Base-by-base conservation (phyloP, 2,888 invertebrate genomes). In the Phragmatobia fuliginosa region DNA sequence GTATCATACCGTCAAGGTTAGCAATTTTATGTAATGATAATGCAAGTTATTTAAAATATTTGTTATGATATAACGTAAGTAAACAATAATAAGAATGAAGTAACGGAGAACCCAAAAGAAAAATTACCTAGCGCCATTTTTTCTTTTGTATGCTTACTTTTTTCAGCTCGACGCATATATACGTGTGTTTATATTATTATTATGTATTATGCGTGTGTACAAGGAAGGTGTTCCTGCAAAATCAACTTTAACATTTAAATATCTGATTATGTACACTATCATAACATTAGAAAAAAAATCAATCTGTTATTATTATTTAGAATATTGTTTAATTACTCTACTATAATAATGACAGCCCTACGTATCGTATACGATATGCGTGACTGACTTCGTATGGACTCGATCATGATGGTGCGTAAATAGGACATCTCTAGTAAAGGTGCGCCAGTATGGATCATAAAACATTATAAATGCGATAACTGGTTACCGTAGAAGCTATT, bases 371-470 rank as follows among this genome's bases (percentile, higher is more conserved):
- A 61, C 67, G 82, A 71, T 80, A 88, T 84, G 91, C 88, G 82
- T 90, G 87, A 88, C 83, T 87, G 86, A 78, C 66, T 81, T 75
- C 76, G 77, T 80, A 84, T 85, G 79, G 73, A 80, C 83, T 82
- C 84, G 80, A 75, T 79, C 73, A 73, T 73, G 56, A 69, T 82
- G 80, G 83, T 82, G 85, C 78, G 85, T 88, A 92, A 92, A 90
- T 90, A 86, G 92, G 88, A 84, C 92, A 89, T 85, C 83, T 85
- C 85, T 81, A 79, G 81, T 78, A 83, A 83, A 91, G 93, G 93
- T 88, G 93, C 86, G 92, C 76, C 76, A 77, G 83, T 82, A 89
- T 90, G 85, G 92, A 90, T 90, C 91, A 88, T 81, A 87, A 86
- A 87, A 84, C 87, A 88, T 88, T 88, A 89, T 62, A 62, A 59